phyloP scores from a whole-genome alignment of 2,797 vertebrate species.

The Eidolon dupreanum region DNA sequence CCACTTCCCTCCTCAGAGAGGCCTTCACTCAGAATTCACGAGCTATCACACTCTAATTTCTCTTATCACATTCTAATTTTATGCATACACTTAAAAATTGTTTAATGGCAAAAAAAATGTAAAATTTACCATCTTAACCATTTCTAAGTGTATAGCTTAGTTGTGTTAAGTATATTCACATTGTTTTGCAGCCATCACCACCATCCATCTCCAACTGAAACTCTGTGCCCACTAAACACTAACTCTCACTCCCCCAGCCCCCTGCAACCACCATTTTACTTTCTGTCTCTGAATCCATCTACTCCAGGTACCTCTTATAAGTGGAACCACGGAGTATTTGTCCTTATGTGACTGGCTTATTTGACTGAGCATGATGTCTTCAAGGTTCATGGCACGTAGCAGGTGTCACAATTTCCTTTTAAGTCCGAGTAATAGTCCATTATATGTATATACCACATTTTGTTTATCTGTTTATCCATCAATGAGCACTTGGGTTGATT shows the following conservation, averaged over 20 bases:
- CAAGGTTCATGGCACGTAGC: background rate
- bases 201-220: background rate
- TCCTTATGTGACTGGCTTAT: background rate
- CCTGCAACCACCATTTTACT: background rate
- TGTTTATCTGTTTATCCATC: background rate
- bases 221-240: accelerated
- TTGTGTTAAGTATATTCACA: too few species aligned
- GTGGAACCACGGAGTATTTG: accelerated
- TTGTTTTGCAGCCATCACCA: accelerated
- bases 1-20: background rate
- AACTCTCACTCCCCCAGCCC: too few species aligned
- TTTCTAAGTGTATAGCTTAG: background rate
- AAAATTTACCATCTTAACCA: background rate
- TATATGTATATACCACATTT: accelerated
- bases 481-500: background rate
- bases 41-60: background rate
- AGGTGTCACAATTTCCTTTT: background rate
- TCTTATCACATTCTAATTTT: background rate
- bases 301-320: accelerated
- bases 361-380: background rate
- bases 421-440: background rate
- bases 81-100: accelerated
- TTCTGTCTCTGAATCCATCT: background rate
- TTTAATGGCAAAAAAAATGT: background rate
- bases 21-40: background rate